Base-by-base conservation (phyloP, 2,888 invertebrate genomes). In the Didymodactylos carnosus region DNA sequence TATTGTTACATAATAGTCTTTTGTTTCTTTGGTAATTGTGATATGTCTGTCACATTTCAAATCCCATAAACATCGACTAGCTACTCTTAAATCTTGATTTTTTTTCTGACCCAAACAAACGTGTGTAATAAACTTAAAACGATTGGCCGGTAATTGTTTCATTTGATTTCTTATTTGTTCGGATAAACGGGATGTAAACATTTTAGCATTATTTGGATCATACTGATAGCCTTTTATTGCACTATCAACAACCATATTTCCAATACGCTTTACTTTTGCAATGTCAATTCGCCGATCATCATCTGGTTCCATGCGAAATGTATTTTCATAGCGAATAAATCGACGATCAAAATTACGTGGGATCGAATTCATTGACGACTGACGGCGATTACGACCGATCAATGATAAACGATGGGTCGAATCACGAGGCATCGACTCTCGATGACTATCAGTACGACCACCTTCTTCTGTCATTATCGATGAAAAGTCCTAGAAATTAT, bases 61-160 rank as follows among this genome's bases (percentile, higher is more conserved):
- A 69, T 78, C 76, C 77, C 78, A 78, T 11, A 78, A 71, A 40
- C 78, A 78, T 40, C 78, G 62, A 14, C 76, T 76, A 25, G 77
- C 78, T 46, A 78, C 72, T 69, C 75, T 69, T 16, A 78, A 75
- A 62, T 76, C 75, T 43, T 76, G 76, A 8, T 76, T 76, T 29
- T 62, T 75, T 51, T 77, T 76, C 71, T 78, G 77, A 5, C 78
- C 78, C 8, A 78, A 72, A 8, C 76, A 70, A 5, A 78, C 76
- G 51, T 78, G 76, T 8, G 75, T 76, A 27, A 78, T 75, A 70
- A 76, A 69, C 71, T 78, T 78, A 71, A 77, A 78, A 13, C 78
- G 71, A 27, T 75, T 73, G 46, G 75, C 75, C 29, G 72, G 72
- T 35, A 78, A 69, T 49, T 76, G 72, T 75, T 77, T 78, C 23